Evolutionary conservation across 2,888 invertebrate genomes (phyloP), one percentile per base, ranked within the genome.

Genomic region (Gandaritis pyraliata): DNA sequence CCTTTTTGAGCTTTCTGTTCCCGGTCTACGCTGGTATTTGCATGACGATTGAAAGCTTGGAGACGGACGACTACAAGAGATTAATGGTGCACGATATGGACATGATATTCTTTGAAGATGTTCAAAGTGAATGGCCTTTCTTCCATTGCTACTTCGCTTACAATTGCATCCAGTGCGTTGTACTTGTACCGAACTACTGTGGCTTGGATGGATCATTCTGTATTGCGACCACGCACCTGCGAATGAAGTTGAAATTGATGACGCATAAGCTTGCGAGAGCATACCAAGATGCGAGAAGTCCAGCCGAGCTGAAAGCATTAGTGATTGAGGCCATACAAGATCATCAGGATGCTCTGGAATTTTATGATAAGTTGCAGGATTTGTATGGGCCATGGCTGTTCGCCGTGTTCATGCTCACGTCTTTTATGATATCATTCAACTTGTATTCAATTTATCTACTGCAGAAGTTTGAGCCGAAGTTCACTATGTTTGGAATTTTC

Each of bases 171-270:
- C 81, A 82, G 51, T 81, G 81, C 33, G 36, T 83, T 0, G 68
- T 80, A 5, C 71, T 88, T 0, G 71, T 78, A 1, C 82, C 83
- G 1, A 81, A 81, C 39, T 88, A 81, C 59, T 69, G 76, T 4
- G 87, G 88, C 0, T 81, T 88, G 11, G 89, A 88, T 39, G 86
- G 87, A 0, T 86, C 85, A 0, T 88, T 87, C 58, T 87, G 88
- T 57, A 87, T 88, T 51, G 82, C 83, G 0, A 84, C 81, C 0
- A 84, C 81, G 0, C 86, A 88, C 65, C 70, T 87, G 30, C 73
- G 82, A 6, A 69, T 88, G 1, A 89, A 88, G 65, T 60, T 89
- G 12, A 86, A 87, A 69, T 58, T 89, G 45, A 67, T 87, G 61
- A 64, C 74, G 0, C 75, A 78, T 43, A 85, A 83, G 62, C 69